Evolutionary conservation across 2,113 vertebrate genomes (phyloP), one percentile per base, ranked within the genome.

Genomic region (Indicator indicator): DNA sequence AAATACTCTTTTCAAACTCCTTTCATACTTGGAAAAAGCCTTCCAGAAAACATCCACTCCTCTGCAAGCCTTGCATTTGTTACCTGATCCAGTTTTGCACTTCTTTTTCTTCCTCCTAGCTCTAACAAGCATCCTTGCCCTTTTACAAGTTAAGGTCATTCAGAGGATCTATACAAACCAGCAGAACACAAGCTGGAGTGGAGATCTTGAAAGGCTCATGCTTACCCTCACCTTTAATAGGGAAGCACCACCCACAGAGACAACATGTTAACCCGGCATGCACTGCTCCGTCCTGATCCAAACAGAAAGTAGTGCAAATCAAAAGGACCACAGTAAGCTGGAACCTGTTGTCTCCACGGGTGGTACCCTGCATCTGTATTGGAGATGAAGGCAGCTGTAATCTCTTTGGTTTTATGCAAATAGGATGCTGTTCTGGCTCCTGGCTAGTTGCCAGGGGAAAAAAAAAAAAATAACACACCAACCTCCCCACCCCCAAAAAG

Each of bases 121-220:
- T 88, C 82, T 95, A 97, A 96, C 96, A 89, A 96, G 93, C 91
- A 95, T 93, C 90, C 93, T 91, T 93, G 94, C 94, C 96, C 95
- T 90, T 91, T 96, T 82, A 96, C 94, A 95, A 96, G 89, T 79
- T 78, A 82, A 87, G 93, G 90, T 95, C 91, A 94, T 90, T 95
- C 89, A 88, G 79, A 72, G 54, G 72, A 83, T 83, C 95, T 96
- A 91, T 88, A 88, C 93, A 86, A 90, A 85, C 79, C 76, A 78
- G 85, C 20, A 78, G 95, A 92, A 91, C 91, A 88, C 89, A 93
- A 93, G 93, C 91, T 93, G 94, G 92, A 92, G 50, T 14, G 69
- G 72, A 90, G 79, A 95, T 68, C 72, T 77, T 95, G 76, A 95
- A 96, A 96, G 74, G 79, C 90, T 88, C 62, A 24, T 64, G 88